Evolutionary conservation across 2,113 vertebrate genomes (phyloP), one percentile per base, ranked within the genome.

Genomic region (Stictonetta naevosa): DNA sequence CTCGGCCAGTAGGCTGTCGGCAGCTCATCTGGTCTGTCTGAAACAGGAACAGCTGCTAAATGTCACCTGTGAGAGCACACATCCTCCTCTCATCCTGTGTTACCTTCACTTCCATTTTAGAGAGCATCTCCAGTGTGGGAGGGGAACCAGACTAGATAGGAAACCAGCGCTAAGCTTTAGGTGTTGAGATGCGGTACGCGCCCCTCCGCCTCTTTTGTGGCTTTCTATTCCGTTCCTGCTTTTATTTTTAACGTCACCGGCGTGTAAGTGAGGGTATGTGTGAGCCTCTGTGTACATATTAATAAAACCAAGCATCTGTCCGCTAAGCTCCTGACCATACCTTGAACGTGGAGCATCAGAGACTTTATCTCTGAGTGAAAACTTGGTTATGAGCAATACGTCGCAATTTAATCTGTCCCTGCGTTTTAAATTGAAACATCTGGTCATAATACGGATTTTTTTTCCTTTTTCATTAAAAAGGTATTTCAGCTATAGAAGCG

Each of bases 151-250:
- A 91, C 75, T 26, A 76, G 91, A 91, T 94, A 92, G 94, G 86
- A 97, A 92, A 76, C 76, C 20, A 88, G 86, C 85, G 84, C 69
- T 85, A 86, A 88, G 50, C 87, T 31, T 53, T 28, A 89, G 93
- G 95, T 95, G 95, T 95, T 74, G 56, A 82, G 83, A 52, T 71
- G 86, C 3, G 55, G 82, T 64, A 21, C 64, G 68, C 85, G 59
- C 46, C 87, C 95, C 94, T 95, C 95, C 92, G 88, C 88, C 91
- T 92, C 90, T 86, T 59, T 77, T 86, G 92, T 91, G 95, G 91
- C 72, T 97, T 97, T 96, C 89, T 84, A 25, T 96, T 96, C 88
- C 73, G 29, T 79, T 89, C 91, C 56, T 85, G 81, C 92, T 83
- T 92, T 92, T 97, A 93, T 91, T 92, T 93, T 94, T 85, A 92